phyloP scores from a whole-genome alignment of 1,140 invertebrate genomes.

The Akabosia matsudoensis region DNA sequence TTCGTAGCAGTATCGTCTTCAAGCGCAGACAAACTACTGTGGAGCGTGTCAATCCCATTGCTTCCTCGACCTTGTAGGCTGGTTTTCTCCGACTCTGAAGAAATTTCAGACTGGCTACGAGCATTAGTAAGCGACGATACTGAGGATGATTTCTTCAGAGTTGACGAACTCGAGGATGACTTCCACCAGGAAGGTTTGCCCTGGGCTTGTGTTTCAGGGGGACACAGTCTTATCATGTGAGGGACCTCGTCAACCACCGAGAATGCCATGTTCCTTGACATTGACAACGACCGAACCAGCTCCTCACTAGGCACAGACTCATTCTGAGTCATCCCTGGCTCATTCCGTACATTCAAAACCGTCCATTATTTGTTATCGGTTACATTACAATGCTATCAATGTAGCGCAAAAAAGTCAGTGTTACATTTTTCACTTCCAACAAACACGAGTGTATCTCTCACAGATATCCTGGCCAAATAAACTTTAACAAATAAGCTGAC shows the following conservation, averaged over 20 bases:
- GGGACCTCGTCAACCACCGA: slow-evolving; percentile 39
- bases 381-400: no score
- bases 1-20: not conserved
- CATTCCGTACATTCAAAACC: not conserved
- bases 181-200: not conserved
- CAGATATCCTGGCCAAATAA: no score
- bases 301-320: not conserved
- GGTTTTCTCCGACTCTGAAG: no score
- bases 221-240: slow-evolving; percentile 35
- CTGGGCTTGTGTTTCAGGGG: not conserved
- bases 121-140: not conserved
- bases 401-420: no score
- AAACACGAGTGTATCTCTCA: no score
- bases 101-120: not conserved
- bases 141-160: not conserved
- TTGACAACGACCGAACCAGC: slow-evolving; percentile 27
- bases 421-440: no score
- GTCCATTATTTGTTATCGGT: no score
- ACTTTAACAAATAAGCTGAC: no score
- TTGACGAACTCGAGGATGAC: slow-evolving; percentile 17
- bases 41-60: not conserved
- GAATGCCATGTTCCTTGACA: slow-evolving; percentile 34
- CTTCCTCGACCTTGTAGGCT: not conserved
- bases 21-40: not conserved
- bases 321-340: not conserved